Evolutionary conservation across 2,888 invertebrate genomes (phyloP).

Genomic region (Melieria crassipennis): DNA sequence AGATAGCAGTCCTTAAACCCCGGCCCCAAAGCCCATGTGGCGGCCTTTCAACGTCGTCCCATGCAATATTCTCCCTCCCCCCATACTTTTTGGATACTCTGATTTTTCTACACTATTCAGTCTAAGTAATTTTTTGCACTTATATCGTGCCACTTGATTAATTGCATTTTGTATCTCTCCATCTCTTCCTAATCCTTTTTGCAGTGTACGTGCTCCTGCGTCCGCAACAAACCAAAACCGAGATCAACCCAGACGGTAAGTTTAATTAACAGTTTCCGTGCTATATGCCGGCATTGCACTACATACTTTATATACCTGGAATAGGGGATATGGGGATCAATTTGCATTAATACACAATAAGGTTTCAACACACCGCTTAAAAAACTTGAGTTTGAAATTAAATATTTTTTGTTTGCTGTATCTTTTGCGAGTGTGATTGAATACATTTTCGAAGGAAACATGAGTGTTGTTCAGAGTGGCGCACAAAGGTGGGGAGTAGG

Average conservation of each 20-base stretch:
- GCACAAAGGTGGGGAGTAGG: too few relatives aligned
- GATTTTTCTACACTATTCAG: background rate
- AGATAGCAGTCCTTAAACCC: too few relatives aligned
- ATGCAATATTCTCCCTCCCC: background rate
- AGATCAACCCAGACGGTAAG: conserved; percentile 64
- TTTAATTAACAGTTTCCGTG: conserved; percentile 59
- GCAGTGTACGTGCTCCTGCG: conserved; percentile 58
- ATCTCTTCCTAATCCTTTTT: conserved; percentile 41
- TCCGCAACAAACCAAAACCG: conserved; percentile 54
- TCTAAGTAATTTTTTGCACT: background rate
- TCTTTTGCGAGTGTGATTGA: too few relatives aligned
- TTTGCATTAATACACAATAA: too few relatives aligned
- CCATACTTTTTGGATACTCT: conserved; percentile 40
- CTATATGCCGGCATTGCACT: background rate
- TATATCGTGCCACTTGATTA: conserved; percentile 52
- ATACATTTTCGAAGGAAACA: too few relatives aligned
- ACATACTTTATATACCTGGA: too few relatives aligned
- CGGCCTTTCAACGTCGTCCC: background rate
- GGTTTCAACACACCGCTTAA: too few relatives aligned
- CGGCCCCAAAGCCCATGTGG: too few relatives aligned
- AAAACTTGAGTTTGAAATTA: too few relatives aligned
- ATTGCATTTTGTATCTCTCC: conserved; percentile 50
- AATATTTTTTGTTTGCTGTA: too few relatives aligned
- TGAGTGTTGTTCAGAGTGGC: too few relatives aligned
- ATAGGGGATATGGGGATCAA: too few relatives aligned